Percentiles rank a stretch among this genome's conserved stretches.
Conservation (phyloP, 2,797 vertebrate species). For the Chelonia mydas region DNA sequence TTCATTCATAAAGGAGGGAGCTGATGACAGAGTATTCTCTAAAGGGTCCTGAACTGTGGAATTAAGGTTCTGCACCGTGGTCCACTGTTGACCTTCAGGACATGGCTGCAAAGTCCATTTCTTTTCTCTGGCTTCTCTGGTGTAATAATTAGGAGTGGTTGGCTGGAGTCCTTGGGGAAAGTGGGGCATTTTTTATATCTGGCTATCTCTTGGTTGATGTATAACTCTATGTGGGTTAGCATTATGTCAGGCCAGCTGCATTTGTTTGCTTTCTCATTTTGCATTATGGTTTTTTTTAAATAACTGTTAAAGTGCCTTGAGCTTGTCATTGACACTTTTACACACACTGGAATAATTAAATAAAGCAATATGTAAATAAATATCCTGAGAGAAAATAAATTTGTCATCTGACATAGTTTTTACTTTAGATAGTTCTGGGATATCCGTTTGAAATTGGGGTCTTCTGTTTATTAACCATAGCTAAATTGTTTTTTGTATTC, state of each 20-base stretch:
- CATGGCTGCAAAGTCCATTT: background rate
- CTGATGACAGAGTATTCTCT: background rate
- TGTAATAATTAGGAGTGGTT: background rate
- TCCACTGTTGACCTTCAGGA: background rate
- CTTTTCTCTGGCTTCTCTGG: background rate
- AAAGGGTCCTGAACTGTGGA: background rate
- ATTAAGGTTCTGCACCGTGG: background rate
- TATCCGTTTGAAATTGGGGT: background rate
- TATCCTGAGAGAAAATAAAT: background rate
- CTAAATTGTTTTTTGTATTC: background rate
- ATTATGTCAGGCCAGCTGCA: accelerated
- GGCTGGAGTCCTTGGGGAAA: background rate
- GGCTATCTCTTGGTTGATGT: background rate
- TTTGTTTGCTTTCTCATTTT: background rate
- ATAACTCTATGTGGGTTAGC: background rate
- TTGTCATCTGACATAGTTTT: background rate
- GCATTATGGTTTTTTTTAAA: background rate
- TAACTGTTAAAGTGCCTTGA: background rate
- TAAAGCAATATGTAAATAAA: background rate
- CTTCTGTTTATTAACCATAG: background rate
- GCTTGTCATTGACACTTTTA: accelerated
- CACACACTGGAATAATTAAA: background rate
- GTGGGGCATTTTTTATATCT: background rate
- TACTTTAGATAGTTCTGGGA: background rate
- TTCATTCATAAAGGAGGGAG: background rate